These are phyloP conservation scores for Ara ararauna DNA, from an alignment of 2,797 vertebrate species.

Conservation along the genomic window DNA sequence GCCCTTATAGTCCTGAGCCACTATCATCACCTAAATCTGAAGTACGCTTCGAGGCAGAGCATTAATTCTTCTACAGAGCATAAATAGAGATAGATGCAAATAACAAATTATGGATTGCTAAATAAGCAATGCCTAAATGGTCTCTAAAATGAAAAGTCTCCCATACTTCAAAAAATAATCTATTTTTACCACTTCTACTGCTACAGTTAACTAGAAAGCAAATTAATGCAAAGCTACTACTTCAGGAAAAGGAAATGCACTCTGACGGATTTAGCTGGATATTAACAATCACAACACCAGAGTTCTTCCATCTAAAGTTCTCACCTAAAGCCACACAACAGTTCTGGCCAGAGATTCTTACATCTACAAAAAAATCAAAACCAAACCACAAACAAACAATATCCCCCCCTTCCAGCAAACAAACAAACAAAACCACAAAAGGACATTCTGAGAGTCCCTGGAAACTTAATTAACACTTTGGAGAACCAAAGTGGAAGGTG, in stretches of 20 bases:
- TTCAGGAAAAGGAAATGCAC: not conserved
- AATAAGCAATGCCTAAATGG: conserved; percentile 9
- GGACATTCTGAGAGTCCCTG: not conserved
- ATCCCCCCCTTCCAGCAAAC: too few species aligned
- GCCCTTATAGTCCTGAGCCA: not conserved
- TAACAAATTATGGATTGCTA: not conserved
- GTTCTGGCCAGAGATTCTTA: not conserved
- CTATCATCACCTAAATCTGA: not conserved
- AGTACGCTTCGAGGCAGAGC: accelerated
- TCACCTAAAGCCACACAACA: not conserved
- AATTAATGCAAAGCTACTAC: not conserved
- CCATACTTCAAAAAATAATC: conserved; percentile 2
- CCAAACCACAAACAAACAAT: not conserved
- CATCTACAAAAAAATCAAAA: not conserved
- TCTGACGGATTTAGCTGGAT: not conserved
- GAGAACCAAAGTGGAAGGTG: not conserved
- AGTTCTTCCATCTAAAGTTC: not conserved
- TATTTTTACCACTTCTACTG: not conserved
- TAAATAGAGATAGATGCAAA: not conserved
- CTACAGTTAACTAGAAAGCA: not conserved
- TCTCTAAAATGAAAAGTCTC: conserved; percentile 11
- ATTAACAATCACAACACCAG: not conserved
- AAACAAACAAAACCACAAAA: not conserved
- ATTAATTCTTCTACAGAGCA: not conserved
- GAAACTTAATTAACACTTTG: not conserved